These are phyloP conservation scores for Aleiodes testaceus DNA, from an alignment of 2,888 invertebrate species.

Conservation along the genomic window DNA sequence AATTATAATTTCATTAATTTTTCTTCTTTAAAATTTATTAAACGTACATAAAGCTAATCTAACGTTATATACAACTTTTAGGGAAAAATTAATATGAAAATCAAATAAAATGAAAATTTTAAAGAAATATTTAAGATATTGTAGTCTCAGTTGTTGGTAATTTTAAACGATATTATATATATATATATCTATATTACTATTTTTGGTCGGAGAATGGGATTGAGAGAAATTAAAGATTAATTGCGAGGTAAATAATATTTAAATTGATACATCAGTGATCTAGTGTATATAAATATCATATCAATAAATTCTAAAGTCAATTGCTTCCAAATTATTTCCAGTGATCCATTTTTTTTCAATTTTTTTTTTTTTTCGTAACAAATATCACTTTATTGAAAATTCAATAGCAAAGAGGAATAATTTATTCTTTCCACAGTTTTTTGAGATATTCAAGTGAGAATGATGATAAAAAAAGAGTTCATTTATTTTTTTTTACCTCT, in stretches of 20 bases:
- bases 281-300: constrained; percentile 26
- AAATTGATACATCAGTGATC: not conserved
- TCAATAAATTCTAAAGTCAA: constrained; percentile 32
- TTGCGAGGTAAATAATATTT: constrained; percentile 7
- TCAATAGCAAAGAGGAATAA: no score
- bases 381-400: no score
- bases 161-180: constrained; percentile 21
- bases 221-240: not conserved
- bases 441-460: no score
- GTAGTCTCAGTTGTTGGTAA: constrained; percentile 17
- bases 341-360: not conserved
- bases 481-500: no score
- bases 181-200: not conserved
- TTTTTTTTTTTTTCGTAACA: no score
- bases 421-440: no score
- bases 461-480: no score
- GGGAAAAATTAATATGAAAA: not conserved
- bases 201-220: constrained; percentile 20
- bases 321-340: constrained; percentile 7
- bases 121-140: constrained; percentile 1
- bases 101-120: no score
- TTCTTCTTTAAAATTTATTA: not conserved
- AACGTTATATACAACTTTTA: constrained; percentile 28
- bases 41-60: constrained; percentile 18
- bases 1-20: not conserved